Evolutionary conservation across 2,888 invertebrate genomes (phyloP).

Genomic region (Patella caerulea): DNA sequence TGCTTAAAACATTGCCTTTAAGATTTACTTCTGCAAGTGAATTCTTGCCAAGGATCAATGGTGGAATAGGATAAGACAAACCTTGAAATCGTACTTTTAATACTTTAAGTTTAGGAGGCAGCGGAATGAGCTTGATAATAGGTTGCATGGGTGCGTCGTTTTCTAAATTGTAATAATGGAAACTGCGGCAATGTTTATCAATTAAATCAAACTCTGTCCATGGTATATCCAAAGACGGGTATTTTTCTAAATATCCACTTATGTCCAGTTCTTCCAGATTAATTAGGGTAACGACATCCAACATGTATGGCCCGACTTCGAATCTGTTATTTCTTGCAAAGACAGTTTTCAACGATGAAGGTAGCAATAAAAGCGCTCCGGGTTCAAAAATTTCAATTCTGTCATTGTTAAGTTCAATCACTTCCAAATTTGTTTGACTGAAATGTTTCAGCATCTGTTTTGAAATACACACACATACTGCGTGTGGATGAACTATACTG

Average conservation of each 20-base stretch:
- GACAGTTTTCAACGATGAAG: no score
- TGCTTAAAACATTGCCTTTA: slow-evolving; percentile 9
- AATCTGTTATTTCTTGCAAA: neutral
- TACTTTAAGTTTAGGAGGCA: slow-evolving; percentile 12
- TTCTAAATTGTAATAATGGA: no score
- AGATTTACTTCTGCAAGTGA: slow-evolving; percentile 7
- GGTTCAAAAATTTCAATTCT: neutral
- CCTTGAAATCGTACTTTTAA: neutral
- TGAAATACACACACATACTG: neutral
- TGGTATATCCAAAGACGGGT: neutral
- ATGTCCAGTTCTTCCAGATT: neutral
- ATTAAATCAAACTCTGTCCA: neutral
- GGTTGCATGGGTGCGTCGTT: no score
- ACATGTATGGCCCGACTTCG: neutral
- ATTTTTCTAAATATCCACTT: neutral
- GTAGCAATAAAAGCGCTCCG: no score
- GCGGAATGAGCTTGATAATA: neutral
- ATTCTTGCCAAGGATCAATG: slow-evolving; percentile 8
- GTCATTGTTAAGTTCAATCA: neutral
- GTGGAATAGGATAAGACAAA: neutral
- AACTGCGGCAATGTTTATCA: neutral
- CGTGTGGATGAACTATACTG: slow-evolving; percentile 7
- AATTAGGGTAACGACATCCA: neutral
- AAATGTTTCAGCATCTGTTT: neutral
- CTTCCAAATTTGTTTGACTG: neutral